These are phyloP conservation scores for Eurystomus gularis DNA, from an alignment of 2,113 vertebrate species.

Conservation along the genomic window DNA sequence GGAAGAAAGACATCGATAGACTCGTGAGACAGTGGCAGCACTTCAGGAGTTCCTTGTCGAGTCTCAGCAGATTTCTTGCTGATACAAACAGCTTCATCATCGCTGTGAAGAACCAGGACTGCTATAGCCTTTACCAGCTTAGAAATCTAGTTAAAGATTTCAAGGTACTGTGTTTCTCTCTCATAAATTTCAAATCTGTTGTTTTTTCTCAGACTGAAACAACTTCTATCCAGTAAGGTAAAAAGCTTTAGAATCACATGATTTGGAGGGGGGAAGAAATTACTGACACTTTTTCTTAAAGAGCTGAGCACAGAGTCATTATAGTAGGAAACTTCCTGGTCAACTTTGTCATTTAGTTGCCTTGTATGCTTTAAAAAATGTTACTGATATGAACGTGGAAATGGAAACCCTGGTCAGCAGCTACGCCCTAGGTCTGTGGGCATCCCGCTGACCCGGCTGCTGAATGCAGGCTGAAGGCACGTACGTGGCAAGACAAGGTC, in stretches of 20 bases:
- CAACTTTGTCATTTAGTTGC: neutral
- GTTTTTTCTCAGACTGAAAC: neutral
- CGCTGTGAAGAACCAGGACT: conserved; percentile 70
- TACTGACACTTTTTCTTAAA: too few relatives aligned
- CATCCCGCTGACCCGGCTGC: neutral
- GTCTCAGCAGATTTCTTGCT: conserved; percentile 77
- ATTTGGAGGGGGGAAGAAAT: neutral
- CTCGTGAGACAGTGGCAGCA: conserved; percentile 81
- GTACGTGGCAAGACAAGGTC: accelerated
- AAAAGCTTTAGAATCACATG: neutral
- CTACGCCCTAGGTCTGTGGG: neutral
- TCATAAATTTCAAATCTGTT: neutral
- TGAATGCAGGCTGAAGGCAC: neutral
- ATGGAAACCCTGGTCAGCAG: neutral
- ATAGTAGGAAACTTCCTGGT: neutral
- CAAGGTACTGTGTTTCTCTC: conserved; percentile 73
- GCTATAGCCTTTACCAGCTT: conserved; percentile 76
- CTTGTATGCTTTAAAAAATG: neutral
- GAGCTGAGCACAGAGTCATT: neutral
- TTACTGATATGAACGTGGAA: neutral
- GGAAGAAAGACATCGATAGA: conserved; percentile 75
- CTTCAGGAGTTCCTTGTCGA: conserved; percentile 75
- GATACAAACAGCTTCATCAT: conserved; percentile 71
- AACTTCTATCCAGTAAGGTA: neutral
- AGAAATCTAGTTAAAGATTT: conserved; percentile 76